Conservation (phyloP, 2,113 vertebrate genomes). For the Geococcyx californianus region DNA sequence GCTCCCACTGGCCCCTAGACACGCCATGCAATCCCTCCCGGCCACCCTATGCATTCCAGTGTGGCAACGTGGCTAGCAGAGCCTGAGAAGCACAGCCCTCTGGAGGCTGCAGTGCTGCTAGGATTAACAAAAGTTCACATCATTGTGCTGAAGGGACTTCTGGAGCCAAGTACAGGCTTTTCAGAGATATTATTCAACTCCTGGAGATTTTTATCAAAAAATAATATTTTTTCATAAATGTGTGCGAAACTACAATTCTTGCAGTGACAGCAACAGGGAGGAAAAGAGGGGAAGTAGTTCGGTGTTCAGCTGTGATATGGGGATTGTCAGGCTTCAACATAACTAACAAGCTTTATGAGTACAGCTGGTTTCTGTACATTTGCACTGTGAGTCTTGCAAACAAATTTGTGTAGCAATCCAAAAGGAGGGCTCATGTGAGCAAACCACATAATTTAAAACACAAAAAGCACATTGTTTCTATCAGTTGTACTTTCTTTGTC, state of each 20-base stretch:
- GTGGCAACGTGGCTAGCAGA: accelerated
- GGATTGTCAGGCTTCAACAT: neutral
- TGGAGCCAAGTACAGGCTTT: neutral
- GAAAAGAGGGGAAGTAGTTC: accelerated
- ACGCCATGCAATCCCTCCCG: accelerated
- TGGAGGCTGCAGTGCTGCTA: accelerated
- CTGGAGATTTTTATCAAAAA: neutral
- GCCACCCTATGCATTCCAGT: accelerated
- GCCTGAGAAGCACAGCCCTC: neutral
- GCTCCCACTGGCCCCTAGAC: neutral
- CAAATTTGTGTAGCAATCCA: neutral
- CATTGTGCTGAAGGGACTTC: neutral
- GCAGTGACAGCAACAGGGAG: neutral
- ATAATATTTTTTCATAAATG: neutral
- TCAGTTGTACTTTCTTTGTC: neutral
- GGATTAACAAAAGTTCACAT: neutral
- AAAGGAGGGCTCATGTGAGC: neutral
- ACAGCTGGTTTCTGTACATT: neutral
- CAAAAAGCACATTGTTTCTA: neutral
- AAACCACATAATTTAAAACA: neutral
- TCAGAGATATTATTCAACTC: neutral
- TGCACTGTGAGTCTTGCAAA: neutral
- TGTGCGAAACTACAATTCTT: neutral
- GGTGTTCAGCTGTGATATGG: neutral
- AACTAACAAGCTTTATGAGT: neutral